These are phyloP conservation scores for Cybosia mesomella DNA, from an alignment of 2,888 invertebrate genomes.

Conservation along the genomic window DNA sequence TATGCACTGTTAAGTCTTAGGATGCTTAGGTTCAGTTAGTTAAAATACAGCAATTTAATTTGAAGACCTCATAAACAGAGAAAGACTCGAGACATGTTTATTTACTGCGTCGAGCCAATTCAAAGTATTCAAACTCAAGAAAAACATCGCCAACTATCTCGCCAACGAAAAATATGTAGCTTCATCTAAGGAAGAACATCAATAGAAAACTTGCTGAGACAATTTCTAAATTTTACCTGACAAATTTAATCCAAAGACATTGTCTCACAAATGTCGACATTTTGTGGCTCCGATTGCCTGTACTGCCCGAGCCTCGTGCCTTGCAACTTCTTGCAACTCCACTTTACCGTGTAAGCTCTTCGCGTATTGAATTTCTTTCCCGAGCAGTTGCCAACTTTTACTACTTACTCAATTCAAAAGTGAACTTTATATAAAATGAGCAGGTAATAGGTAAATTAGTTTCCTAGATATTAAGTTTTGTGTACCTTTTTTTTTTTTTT, in stretches of 20 bases:
- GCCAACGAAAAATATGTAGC: no score
- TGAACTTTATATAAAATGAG: slow-evolving; percentile 26
- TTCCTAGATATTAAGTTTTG: neutral
- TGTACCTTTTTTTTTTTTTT: neutral
- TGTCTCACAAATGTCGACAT: slow-evolving; percentile 18
- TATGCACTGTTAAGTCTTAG: neutral
- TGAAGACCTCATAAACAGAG: neutral
- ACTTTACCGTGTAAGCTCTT: slow-evolving; percentile 33
- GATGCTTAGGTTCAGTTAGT: no score
- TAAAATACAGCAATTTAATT: no score
- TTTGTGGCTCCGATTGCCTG: slow-evolving; percentile 39
- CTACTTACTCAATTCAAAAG: slow-evolving; percentile 13
- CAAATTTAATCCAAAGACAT: slow-evolving; percentile 35
- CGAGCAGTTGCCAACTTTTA: slow-evolving; percentile 39
- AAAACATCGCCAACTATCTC: no score
- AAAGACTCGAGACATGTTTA: no score
- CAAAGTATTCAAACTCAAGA: no score
- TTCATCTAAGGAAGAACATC: neutral
- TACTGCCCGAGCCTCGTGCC: slow-evolving; percentile 18
- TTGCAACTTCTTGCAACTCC: slow-evolving; percentile 16
- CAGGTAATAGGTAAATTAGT: slow-evolving; percentile 17
- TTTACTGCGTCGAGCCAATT: no score
- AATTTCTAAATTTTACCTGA: slow-evolving; percentile 35
- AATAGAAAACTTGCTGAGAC: neutral
- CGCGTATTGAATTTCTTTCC: slow-evolving; percentile 38